Evolutionary conservation across 2,888 invertebrate species (phyloP).

Genomic region (Selenia dentaria): DNA sequence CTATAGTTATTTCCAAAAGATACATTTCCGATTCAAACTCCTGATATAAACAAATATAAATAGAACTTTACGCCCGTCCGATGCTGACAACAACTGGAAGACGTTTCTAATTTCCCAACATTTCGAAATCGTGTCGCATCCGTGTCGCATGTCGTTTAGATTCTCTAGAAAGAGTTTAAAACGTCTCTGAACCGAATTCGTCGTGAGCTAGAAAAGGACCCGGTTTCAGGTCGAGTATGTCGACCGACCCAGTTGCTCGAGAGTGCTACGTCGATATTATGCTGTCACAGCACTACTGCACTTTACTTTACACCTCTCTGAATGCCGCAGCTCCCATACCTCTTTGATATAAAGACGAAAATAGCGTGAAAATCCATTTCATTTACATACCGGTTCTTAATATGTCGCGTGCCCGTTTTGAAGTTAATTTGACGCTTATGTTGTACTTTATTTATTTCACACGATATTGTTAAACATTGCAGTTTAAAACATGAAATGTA

Average conservation of each 20-base stretch:
- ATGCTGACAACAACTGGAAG: constrained; percentile 4
- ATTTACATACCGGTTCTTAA: constrained; percentile 37
- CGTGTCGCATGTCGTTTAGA: constrained; percentile 32
- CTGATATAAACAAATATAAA: too few species aligned
- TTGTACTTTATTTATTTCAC: constrained; percentile 58
- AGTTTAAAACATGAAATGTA: too few species aligned
- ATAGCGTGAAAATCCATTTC: constrained; percentile 38
- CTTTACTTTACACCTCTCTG: constrained; percentile 36
- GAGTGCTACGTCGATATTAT: constrained; percentile 55
- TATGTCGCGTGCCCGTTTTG: constrained; percentile 51
- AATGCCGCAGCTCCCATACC: constrained; percentile 38
- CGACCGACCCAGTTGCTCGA: constrained; percentile 67
- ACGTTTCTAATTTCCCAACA: constrained; percentile 29
- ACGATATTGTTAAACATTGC: constrained; percentile 56
- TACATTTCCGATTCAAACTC: too few species aligned
- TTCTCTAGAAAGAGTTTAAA: constrained; percentile 40
- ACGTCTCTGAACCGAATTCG: constrained; percentile 46
- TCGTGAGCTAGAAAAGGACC: constrained; percentile 44
- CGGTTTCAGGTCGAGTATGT: constrained; percentile 63
- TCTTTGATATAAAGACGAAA: constrained; percentile 40
- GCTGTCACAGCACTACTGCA: constrained; percentile 52
- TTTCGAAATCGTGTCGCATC: constrained; percentile 23
- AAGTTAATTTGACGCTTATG: constrained; percentile 59
- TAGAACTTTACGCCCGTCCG: neutral
- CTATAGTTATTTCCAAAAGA: too few species aligned